Percentiles rank a stretch among this genome's conserved stretches.
These are phyloP conservation scores for Caenorhabditis briggsae DNA, from an alignment of 1,140 invertebrate genomes.

Conservation along the genomic window DNA sequence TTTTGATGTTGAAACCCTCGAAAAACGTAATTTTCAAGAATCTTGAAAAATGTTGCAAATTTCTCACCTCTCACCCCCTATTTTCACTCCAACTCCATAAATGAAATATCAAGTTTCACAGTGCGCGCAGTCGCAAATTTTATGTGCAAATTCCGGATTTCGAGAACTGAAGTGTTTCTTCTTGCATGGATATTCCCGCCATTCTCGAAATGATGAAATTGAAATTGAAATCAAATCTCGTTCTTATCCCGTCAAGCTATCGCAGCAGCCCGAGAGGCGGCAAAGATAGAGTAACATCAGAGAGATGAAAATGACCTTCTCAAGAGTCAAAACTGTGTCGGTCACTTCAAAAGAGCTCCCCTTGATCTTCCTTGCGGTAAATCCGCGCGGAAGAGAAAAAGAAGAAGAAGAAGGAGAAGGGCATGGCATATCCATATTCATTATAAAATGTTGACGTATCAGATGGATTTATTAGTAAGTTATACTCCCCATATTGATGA, in stretches of 20 bases:
- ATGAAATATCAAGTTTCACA: conserved; percentile 38
- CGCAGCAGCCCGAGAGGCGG: neutral
- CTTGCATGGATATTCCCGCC: no score
- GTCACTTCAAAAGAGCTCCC: conserved; percentile 34
- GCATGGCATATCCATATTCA: conserved; percentile 42
- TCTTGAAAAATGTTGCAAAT: conserved; percentile 25
- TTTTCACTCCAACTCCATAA: conserved; percentile 39
- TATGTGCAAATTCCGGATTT: conserved; percentile 56
- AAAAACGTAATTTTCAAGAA: conserved; percentile 24
- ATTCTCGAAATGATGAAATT: conserved; percentile 48
- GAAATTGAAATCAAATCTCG: conserved; percentile 55
- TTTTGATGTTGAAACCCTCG: no score
- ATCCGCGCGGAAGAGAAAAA: conserved; percentile 36
- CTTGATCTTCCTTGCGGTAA: conserved; percentile 48
- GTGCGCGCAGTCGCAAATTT: conserved; percentile 36
- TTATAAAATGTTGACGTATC: conserved; percentile 41
- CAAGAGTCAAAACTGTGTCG: conserved; percentile 20
- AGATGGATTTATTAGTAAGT: conserved; percentile 45
- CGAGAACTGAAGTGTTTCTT: conserved; percentile 28
- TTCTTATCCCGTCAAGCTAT: conserved; percentile 17
- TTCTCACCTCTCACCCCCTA: conserved; percentile 43
- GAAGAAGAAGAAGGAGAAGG: conserved; percentile 7
- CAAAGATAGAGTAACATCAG: conserved; percentile 45
- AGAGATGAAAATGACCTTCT: conserved; percentile 37
- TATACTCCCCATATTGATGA: neutral